Evolutionary conservation across 2,888 invertebrate genomes (phyloP), one percentile per base, ranked within the genome.

Genomic region (Harpagoxenus sublaevis): DNA sequence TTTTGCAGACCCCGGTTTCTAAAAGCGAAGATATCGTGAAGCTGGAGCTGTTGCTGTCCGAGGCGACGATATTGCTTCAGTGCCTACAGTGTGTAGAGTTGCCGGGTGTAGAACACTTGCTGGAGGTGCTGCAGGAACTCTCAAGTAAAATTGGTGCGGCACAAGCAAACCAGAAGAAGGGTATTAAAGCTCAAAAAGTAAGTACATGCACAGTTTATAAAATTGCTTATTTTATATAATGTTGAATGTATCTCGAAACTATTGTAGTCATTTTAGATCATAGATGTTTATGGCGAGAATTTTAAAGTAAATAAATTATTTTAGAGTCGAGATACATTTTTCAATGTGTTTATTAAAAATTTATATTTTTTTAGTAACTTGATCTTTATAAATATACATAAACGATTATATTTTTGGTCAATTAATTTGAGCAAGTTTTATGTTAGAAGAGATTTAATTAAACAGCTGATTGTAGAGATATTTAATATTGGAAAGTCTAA

Each of bases 101-200:
- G 68, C 97, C 97, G 87, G 97, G 97, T 66, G 96, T 97, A 74
- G 98, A 98, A 93, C 97, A 97, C 89, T 96, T 97, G n/a, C 95
- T 96, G 86, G 97, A 97, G 94, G 97, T 98, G 82, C 95, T 97
- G 90, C 97, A 97, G 92, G 98, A 98, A 94, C 96, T 98, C 88
- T 97, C 97, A 90, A 96, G 96, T 93, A 97, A 97, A 92, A 98
- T 98, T 89, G 96, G 97, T 88, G 95, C 96, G 89, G 97, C 97
- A 53, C 97, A 97, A 92, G 96, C 97, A 89, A 97, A 97, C 84
- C 96, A 97, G 31, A 97, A 97, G 93, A 98, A 97, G 93, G 98
- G 98, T 91, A 98, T 98, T 77, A 98, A 98, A 95, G 98, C 98
- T 84, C 98, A 98, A 95, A 98, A 98, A 96, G 98, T 98, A 95